Percentiles rank a stretch among this genome's conserved stretches.
Evolutionary conservation across 2,888 invertebrate species (phyloP).

Genomic region (Unio pictorum): DNA sequence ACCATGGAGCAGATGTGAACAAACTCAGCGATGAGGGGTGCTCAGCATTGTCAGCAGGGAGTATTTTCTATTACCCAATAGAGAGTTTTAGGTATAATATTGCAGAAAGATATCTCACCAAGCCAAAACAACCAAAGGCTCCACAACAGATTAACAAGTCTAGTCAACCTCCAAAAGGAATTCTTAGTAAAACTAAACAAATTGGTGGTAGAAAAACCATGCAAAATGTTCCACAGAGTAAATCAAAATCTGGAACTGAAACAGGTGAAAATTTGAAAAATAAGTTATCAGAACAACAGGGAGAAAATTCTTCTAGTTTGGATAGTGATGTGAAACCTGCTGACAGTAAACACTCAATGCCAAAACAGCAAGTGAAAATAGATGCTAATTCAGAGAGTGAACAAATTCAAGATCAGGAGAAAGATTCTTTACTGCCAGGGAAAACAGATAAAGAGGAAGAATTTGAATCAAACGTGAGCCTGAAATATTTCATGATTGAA

Average conservation of each 20-base stretch:
- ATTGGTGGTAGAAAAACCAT: slow-evolving; percentile 19
- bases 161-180: slow-evolving; percentile 29
- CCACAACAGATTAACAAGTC: slow-evolving; percentile 6
- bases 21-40: slow-evolving; percentile 69
- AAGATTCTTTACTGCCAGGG: slow-evolving; percentile 19
- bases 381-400: not conserved
- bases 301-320: not conserved
- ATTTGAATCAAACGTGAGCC: slow-evolving; percentile 64
- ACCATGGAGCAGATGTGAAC: slow-evolving; percentile 70
- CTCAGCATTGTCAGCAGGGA: slow-evolving; percentile 68
- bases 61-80: slow-evolving; percentile 68
- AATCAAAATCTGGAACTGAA: not conserved
- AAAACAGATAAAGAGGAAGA: slow-evolving; percentile 39
- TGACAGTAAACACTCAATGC: not conserved
- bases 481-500: slow-evolving; percentile 63
- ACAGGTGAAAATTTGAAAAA: too few relatives aligned
- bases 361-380: not conserved
- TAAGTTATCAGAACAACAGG: not conserved
- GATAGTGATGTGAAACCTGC: not conserved
- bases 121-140: slow-evolving; percentile 25
- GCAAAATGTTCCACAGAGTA: too few relatives aligned
- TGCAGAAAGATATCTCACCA: slow-evolving; percentile 50
- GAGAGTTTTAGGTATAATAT: slow-evolving; percentile 65
- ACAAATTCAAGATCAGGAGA: slow-evolving; percentile 18
- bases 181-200: slow-evolving; percentile 26